Evolutionary conservation across 2,888 invertebrate genomes (phyloP).

Genomic region (Bellardia bayeri): DNA sequence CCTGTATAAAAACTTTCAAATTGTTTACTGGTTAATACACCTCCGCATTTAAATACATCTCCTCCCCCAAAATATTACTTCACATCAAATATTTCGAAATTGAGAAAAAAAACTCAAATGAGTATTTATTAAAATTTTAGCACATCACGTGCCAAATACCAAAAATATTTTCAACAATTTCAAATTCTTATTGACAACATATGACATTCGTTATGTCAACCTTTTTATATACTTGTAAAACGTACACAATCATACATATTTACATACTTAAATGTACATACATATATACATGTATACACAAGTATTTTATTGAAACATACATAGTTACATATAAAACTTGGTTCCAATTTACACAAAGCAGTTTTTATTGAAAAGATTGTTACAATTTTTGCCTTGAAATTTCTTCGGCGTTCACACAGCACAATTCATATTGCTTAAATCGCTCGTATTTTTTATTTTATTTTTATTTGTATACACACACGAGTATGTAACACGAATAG

Average conservation of each 20-base stretch:
- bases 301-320: not conserved
- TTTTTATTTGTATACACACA: too few relatives aligned
- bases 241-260: conserved; percentile 7
- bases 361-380: too few relatives aligned
- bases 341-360: not conserved
- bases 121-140: conserved; percentile 66
- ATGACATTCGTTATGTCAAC: conserved; percentile 68
- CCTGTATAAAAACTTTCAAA: not conserved
- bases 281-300: not conserved
- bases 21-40: not conserved
- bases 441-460: too few relatives aligned
- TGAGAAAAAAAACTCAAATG: not conserved
- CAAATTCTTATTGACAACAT: conserved; percentile 72
- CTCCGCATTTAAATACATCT: too few relatives aligned
- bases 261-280: not conserved
- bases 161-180: conserved; percentile 69
- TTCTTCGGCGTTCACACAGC: too few relatives aligned
- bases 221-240: conserved; percentile 25
- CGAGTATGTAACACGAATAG: too few relatives aligned
- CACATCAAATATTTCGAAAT: conserved; percentile 31
- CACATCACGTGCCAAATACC: conserved; percentile 73
- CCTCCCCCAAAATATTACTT: not conserved
- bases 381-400: too few relatives aligned
- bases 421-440: too few relatives aligned
- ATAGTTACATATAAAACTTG: not conserved